phyloP scores from a whole-genome alignment of 2,888 invertebrate species.

The Cinara cedri region DNA sequence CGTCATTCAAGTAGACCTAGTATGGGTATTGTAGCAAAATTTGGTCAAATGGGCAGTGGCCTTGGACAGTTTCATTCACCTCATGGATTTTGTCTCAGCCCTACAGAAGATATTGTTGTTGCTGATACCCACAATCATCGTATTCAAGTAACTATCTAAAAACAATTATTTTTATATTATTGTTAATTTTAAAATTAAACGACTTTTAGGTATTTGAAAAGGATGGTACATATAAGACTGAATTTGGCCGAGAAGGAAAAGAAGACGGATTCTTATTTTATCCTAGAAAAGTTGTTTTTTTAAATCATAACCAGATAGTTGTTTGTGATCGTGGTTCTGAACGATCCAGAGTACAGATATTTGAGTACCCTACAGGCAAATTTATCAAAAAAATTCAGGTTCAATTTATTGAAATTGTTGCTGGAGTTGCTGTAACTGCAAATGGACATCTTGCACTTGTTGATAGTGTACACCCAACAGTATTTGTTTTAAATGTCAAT shows the following conservation, averaged over 20 bases:
- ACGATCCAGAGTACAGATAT: conserved; percentile 95
- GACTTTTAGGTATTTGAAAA: conserved; percentile 84
- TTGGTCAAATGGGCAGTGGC: conserved; percentile 89
- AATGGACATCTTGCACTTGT: conserved; percentile 95
- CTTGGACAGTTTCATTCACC: conserved; percentile 96
- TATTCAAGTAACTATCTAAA: conserved; percentile 72
- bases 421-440: conserved; percentile 90
- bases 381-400: conserved; percentile 94
- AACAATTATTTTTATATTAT: neutral
- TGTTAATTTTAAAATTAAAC: conserved; percentile 5
- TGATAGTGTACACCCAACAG: conserved; percentile 95
- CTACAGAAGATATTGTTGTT: conserved; percentile 94
- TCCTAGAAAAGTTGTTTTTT: conserved; percentile 93
- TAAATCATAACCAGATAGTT: conserved; percentile 89
- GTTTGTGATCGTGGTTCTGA: conserved; percentile 97
- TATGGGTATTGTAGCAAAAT: conserved; percentile 90
- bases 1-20: conserved; percentile 61
- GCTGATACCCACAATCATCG: conserved; percentile 97
- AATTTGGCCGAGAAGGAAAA: conserved; percentile 92
- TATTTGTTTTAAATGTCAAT: conserved; percentile 81
- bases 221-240: conserved; percentile 88
- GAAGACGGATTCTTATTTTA: conserved; percentile 98
- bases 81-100: conserved; percentile 93
- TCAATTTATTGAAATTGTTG: conserved; percentile 82
- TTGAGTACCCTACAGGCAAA: conserved; percentile 87